Base-by-base conservation (phyloP, 2,113 vertebrate species). In the Nibea coibor region DNA sequence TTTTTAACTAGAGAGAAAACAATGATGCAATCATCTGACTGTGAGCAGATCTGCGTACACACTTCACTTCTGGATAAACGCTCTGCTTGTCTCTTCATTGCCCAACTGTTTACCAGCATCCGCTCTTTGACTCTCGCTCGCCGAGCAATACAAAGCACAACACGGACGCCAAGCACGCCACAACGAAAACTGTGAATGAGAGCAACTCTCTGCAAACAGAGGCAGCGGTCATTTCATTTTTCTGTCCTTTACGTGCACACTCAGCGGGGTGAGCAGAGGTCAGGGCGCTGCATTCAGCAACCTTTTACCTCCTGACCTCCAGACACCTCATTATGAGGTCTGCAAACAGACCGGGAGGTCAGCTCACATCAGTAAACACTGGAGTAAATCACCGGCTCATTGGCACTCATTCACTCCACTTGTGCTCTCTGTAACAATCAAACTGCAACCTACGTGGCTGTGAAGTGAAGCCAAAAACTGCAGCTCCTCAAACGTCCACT, bases 231-330 rank as follows among this genome's bases (percentile, higher is more conserved):
- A 3, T 56, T 82, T 82, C 17, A 54, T 78, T 80, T 87, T 80
- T 24, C 68, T 70, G 42, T 50, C 28, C 62, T 57, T 58, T 39
- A 31, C n/a, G 7, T 75, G 83, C 16, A 11, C 56, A 16, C 65
- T 67, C 81, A 73, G 81, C 22, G 1, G 53, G 87, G 88, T 90
- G 87, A 26, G 58, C 22, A 8, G 53, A 58, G 82, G 84, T 77
- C 87, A 80, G 50, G 69, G 69, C 65, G 35, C 81, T 4, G 47
- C 48, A 74, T 88, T 74, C 81, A 78, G 73, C 31, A 35, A 78
- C 72, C 57, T 81, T 90, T 87, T 80, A 85, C 90, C 88, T 90
- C 78, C 24, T 87, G 90, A 91, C 90, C 88, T 87, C 51, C 31
- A 61, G 81, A 75, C 91, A 83, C 82, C 87, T 92, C 89, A 78